Conservation (phyloP, 2,797 vertebrate genomes). For the Arctocebus calabarensis region DNA sequence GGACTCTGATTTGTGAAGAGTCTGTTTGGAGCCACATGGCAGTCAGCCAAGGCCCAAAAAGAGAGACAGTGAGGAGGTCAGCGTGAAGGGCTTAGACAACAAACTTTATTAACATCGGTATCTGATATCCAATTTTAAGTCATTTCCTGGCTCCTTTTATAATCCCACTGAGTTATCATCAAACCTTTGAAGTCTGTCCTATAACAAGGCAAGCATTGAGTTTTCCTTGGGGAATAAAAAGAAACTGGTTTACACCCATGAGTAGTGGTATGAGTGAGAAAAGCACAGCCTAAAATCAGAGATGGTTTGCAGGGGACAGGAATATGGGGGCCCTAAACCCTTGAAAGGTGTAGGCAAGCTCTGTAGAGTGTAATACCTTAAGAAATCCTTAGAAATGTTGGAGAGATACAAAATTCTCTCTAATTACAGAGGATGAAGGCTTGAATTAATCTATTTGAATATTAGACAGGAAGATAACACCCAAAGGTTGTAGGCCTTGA, state of each 20-base stretch:
- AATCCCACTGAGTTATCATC: not conserved
- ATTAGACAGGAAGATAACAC: not conserved
- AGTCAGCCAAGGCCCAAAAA: not conserved
- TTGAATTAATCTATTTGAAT: not conserved
- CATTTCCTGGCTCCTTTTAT: not conserved
- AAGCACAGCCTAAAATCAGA: not conserved
- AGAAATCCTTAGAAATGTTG: not conserved
- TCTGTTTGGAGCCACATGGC: not conserved
- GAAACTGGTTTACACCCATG: too few species aligned
- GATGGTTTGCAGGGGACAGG: not conserved
- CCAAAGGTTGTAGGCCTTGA: not conserved
- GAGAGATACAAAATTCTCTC: not conserved
- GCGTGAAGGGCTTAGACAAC: not conserved
- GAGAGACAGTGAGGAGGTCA: not conserved
- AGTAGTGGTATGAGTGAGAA: not conserved
- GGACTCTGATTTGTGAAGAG: not conserved
- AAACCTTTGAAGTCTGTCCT: not conserved
- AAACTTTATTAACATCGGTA: not conserved
- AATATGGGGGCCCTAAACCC: not conserved
- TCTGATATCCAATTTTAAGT: not conserved
- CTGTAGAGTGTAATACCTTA: not conserved
- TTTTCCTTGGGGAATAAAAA: not conserved
- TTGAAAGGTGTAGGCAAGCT: not conserved
- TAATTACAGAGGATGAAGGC: not conserved
- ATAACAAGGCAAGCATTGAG: not conserved